A percentile compares a stretch with the other conserved stretches of the same genome.
Conservation (phyloP, 2,888 invertebrate genomes). For the Spilarctia lutea region DNA sequence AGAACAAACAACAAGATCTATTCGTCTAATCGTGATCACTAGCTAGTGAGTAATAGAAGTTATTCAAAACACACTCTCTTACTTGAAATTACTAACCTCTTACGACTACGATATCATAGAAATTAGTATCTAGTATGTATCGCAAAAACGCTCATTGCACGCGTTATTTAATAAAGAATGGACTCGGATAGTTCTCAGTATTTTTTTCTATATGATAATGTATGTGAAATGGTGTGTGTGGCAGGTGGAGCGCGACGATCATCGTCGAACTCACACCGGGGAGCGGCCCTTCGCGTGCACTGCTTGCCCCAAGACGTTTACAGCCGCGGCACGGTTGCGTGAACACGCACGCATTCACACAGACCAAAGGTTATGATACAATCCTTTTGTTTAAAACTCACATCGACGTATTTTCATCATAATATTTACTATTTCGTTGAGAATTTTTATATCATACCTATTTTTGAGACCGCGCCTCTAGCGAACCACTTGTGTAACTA, state of each 20-base stretch:
- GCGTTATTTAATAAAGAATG: constrained; percentile 52
- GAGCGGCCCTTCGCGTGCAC: constrained; percentile 83
- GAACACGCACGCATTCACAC: constrained; percentile 84
- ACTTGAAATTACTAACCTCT: neutral
- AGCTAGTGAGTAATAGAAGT: neutral
- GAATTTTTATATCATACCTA: constrained; percentile 7
- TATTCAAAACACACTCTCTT: neutral
- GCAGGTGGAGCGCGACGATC: constrained; percentile 85
- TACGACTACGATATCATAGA: neutral
- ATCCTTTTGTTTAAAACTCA: constrained; percentile 46
- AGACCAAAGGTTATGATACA: constrained; percentile 76
- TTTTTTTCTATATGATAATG: constrained; percentile 58
- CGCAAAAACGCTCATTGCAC: constrained; percentile 51
- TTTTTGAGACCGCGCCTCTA: constrained; percentile 15
- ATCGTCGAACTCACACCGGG: constrained; percentile 82
- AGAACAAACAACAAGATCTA: neutral
- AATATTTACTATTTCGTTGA: constrained; percentile 15
- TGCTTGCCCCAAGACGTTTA: constrained; percentile 84
- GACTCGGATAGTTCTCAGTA: constrained; percentile 58
- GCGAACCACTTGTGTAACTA: constrained; percentile 2
- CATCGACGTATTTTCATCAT: constrained; percentile 23
- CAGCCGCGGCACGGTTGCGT: constrained; percentile 82
- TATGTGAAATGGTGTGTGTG: constrained; percentile 59
- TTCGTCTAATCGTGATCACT: neutral
- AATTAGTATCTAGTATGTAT: constrained; percentile 18